Evolutionary conservation across 1,140 invertebrate species (phyloP).

Genomic region (Brachionus asplanchnoidis): DNA sequence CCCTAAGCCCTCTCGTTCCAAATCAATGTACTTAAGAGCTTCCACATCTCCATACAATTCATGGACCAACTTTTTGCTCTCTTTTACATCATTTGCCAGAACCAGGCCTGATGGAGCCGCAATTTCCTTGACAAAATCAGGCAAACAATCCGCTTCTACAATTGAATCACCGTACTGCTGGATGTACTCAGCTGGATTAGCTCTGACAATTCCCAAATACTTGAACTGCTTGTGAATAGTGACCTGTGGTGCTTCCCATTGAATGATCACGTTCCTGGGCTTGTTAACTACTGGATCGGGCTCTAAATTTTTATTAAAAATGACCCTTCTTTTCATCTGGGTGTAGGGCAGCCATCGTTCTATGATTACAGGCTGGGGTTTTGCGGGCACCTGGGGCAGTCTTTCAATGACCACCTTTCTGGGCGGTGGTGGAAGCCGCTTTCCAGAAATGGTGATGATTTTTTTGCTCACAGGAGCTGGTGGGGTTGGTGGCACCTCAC

Average conservation of each 20-base stretch:
- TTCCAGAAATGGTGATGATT: constrained; percentile 1
- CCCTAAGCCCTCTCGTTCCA: constrained; percentile 3
- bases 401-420: constrained; percentile 29
- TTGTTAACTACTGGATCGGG: not conserved
- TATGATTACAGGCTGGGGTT: constrained; percentile 19
- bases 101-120: not conserved
- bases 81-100: not conserved
- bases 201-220: constrained; percentile 34
- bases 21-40: not conserved
- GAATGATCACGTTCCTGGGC: constrained; percentile 32
- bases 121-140: constrained; percentile 9
- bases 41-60: constrained; percentile 28
- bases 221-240: constrained; percentile 2
- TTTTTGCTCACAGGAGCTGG: not conserved
- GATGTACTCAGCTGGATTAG: not conserved
- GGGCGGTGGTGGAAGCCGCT: constrained; percentile 22
- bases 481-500: constrained; percentile 1
- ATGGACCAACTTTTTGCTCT: not conserved
- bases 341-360: constrained; percentile 40
- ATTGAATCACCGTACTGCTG: not conserved
- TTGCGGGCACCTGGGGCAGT: constrained; percentile 5
- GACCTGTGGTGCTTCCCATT: constrained; percentile 31
- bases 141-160: not conserved
- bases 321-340: constrained; percentile 9
- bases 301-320: constrained; percentile 9